Base-by-base conservation (phyloP, 1,140 invertebrate genomes). In the Pseudomyrmex flavicornis region DNA sequence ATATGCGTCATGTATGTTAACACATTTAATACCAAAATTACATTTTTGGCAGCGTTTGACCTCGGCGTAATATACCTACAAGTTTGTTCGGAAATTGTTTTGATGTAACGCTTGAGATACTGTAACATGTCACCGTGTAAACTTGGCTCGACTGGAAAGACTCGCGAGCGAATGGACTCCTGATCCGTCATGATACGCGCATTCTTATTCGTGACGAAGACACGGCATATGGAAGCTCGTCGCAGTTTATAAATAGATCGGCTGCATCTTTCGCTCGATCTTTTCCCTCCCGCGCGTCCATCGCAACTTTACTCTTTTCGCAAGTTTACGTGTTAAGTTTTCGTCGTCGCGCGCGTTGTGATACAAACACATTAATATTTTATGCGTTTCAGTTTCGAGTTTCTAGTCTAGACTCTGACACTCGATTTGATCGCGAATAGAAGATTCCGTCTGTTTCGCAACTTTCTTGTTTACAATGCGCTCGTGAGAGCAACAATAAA, bases 201-300 rank as follows among this genome's bases (percentile, higher is more conserved):
- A 63, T 69, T 69, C 22, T 46, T 50, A 84, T 72, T 85, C 26
- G 59, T 79, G 58, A 65, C 58, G 15, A 54, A 52, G 52, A 63
- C 56, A 87, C 73, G 59, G 54, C 66, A 50, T 35, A 88, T 80
- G 63, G 65, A 82, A 76, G 70, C 54, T 74, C 58, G 68, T 61
- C 63, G 52, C 8, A 12, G 50, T 22, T 66, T 79, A 85, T 87
- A 88, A 88, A 87, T 88, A 88, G 83, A 85, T 59, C 58, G 9
- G 44, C 13, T 61, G 59, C 35, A 70, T 88, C 86, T 84, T 88
- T 72, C 61, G 17, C 52, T 70, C 63, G 22, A 68, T 62, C 46
- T 52, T 13, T 74, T 65, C 1, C 44, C 10, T 8, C 26, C 20
- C n/a, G n/a, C n/a, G n/a, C 13, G 58, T 54, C 17, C 56, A 46